Evolutionary conservation across 2,888 invertebrate genomes (phyloP).

Genomic region (Pristionchus mayeri): DNA sequence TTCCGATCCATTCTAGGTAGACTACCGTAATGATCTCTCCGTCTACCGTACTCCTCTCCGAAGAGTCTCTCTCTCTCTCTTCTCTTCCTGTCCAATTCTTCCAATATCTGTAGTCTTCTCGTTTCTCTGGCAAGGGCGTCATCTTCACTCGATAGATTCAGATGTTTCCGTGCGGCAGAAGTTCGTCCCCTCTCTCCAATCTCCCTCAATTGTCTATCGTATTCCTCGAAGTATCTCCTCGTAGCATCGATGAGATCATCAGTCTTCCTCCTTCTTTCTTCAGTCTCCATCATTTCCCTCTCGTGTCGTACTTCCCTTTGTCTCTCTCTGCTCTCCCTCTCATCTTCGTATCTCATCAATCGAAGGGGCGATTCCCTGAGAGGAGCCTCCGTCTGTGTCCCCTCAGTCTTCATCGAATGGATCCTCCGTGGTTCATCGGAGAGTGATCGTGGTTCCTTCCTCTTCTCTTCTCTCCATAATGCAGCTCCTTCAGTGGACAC

Average conservation of each 20-base stretch:
- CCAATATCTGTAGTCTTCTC: slow-evolving; percentile 80
- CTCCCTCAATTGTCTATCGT: slow-evolving; percentile 69
- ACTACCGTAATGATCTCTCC: slow-evolving; percentile 68
- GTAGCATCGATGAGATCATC: slow-evolving; percentile 70
- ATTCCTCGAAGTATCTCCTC: slow-evolving; percentile 70
- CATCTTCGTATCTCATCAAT: slow-evolving; percentile 30
- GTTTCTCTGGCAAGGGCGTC: slow-evolving; percentile 80
- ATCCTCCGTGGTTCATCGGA: slow-evolving; percentile 17
- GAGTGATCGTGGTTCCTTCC: background rate
- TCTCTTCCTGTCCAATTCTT: slow-evolving; percentile 81
- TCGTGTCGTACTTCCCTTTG: background rate
- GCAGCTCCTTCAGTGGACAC: slow-evolving; percentile 38
- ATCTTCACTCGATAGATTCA: slow-evolving; percentile 77
- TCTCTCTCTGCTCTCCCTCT: slow-evolving; percentile 23
- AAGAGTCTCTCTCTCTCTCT: slow-evolving; percentile 79
- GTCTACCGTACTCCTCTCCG: slow-evolving; percentile 55
- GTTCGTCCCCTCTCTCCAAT: slow-evolving; percentile 55
- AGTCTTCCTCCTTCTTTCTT: slow-evolving; percentile 46
- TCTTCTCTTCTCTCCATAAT: background rate
- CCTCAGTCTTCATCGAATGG: background rate
- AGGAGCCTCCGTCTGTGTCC: slow-evolving; percentile 30
- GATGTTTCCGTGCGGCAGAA: slow-evolving; percentile 66
- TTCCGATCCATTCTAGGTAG: slow-evolving; percentile 68
- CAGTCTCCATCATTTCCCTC: background rate
- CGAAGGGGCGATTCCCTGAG: slow-evolving; percentile 6